A percentile compares a stretch with the other conserved stretches of the same genome.
Evolutionary conservation across 2,888 invertebrate species (phyloP).

Genomic region (Dorcus hopei): DNA sequence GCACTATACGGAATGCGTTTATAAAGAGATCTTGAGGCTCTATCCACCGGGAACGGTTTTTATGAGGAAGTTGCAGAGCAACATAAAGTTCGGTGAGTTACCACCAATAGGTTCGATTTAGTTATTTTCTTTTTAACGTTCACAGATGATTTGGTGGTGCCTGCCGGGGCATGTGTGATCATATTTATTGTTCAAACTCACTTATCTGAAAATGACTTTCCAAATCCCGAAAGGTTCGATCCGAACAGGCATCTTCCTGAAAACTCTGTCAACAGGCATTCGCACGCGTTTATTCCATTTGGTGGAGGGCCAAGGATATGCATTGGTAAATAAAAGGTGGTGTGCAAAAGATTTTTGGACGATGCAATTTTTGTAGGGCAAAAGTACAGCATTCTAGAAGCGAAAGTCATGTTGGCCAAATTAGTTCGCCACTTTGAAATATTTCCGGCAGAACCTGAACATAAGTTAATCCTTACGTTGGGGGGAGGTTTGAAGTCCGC

Average conservation of each 20-base stretch:
- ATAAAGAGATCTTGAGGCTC: neutral
- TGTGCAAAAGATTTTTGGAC: neutral
- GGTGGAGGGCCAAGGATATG: constrained; percentile 12
- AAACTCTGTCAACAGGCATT: constrained; percentile 42
- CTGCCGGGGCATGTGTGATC: too few relatives aligned
- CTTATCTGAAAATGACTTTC: constrained; percentile 27
- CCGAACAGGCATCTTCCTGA: constrained; percentile 46
- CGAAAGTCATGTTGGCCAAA: neutral
- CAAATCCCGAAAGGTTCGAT: constrained; percentile 37
- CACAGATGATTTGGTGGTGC: too few relatives aligned
- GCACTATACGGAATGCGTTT: neutral
- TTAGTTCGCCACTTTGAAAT: neutral
- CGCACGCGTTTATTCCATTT: constrained; percentile 46
- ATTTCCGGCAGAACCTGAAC: neutral
- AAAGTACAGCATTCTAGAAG: neutral
- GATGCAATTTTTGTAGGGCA: neutral
- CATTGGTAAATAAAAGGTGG: neutral
- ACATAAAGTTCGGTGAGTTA: neutral
- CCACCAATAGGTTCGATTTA: neutral
- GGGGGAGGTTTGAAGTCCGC: constrained; percentile 12
- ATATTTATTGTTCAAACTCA: too few relatives aligned
- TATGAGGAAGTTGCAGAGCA: neutral
- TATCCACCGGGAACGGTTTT: neutral
- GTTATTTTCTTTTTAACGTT: too few relatives aligned
- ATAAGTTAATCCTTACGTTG: constrained; percentile 1